These are phyloP conservation scores for Xerus rutilus DNA, from an alignment of 2,797 vertebrate genomes.

Conservation along the genomic window DNA sequence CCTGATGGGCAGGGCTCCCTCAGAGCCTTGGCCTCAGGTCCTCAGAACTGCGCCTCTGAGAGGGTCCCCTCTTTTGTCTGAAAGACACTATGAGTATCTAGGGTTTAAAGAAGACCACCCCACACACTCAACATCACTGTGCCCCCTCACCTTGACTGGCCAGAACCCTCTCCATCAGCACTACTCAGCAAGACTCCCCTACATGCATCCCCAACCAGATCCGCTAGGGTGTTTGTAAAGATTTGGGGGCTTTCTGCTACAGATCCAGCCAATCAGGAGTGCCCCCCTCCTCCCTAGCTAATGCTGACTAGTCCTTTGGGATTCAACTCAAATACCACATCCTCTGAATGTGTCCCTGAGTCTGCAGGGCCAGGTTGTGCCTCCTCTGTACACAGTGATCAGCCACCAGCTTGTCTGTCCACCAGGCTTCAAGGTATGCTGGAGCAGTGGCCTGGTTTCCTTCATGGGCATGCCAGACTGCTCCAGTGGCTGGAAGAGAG, in stretches of 20 bases:
- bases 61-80: neutral
- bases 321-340: neutral
- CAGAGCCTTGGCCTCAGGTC: neutral
- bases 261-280: neutral
- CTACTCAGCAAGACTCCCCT: neutral
- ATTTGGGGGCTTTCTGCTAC: neutral
- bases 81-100: neutral
- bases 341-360: neutral
- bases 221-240: neutral
- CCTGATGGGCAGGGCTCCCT: too few species aligned
- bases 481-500: neutral
- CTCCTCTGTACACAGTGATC: neutral
- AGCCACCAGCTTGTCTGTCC: neutral
- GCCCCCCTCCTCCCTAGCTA: neutral
- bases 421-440: neutral
- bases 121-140: accelerated
- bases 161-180: too few species aligned
- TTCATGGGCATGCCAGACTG: neutral
- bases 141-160: neutral
- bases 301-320: neutral
- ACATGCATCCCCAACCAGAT: too few species aligned
- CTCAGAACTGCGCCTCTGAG: neutral
- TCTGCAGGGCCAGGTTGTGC: neutral
- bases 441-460: too few species aligned
- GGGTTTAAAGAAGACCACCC: neutral